Percentiles rank a stretch among this genome's conserved stretches.
These are phyloP conservation scores for Hydropotes inermis DNA, from an alignment of 2,113 vertebrate genomes.

Conservation along the genomic window DNA sequence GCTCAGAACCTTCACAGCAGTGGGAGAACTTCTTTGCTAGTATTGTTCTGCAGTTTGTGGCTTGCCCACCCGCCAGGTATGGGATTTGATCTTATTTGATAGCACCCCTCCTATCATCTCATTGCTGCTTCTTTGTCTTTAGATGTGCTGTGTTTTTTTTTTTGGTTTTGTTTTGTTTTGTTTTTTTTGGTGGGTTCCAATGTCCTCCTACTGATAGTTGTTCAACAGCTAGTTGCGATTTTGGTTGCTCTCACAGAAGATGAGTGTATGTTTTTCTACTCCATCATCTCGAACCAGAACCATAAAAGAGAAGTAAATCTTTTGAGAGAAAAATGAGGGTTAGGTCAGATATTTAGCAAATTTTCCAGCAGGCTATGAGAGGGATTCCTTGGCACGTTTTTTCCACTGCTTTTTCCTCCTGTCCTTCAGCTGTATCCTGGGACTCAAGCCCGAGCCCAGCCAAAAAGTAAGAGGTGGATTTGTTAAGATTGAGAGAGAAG, in stretches of 20 bases:
- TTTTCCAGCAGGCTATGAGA: no score
- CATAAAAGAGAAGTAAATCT: background rate
- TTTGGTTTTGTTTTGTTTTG: no score
- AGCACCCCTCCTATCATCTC: background rate
- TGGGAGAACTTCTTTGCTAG: background rate
- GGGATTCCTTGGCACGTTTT: no score
- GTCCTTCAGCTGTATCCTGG: no score
- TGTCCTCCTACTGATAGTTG: background rate
- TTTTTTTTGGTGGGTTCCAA: background rate
- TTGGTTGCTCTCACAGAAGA: background rate
- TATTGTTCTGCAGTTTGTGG: background rate
- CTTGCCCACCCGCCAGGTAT: background rate
- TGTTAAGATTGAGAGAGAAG: no score
- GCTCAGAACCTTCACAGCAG: background rate
- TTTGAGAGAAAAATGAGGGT: background rate
- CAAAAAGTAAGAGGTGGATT: no score
- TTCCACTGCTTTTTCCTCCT: no score
- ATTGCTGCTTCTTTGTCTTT: background rate
- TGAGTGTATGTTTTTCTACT: background rate
- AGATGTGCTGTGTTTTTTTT: background rate
- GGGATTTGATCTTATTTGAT: background rate
- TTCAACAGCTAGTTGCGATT: background rate
- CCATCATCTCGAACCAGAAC: background rate
- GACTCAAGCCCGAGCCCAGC: no score
- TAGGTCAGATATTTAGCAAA: no score